These are phyloP conservation scores for Excalfactoria chinensis DNA, from an alignment of 2,113 vertebrate genomes.

Conservation along the genomic window DNA sequence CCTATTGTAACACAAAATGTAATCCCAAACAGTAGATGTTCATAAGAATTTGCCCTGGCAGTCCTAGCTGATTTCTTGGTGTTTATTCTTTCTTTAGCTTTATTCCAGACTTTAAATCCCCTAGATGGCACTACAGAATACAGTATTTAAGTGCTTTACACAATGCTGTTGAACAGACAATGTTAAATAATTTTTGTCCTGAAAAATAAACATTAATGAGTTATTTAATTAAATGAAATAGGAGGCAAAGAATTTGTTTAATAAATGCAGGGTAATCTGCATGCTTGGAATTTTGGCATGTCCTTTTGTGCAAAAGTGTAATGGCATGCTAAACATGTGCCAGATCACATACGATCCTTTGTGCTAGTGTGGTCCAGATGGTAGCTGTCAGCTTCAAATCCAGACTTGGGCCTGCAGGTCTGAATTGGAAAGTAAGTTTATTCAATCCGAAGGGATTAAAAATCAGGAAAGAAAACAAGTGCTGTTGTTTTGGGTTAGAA, in stretches of 20 bases:
- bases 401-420: slow-evolving; percentile 43
- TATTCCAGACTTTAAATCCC: slow-evolving; percentile 67
- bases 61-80: slow-evolving; percentile 39
- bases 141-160: slow-evolving; percentile 68
- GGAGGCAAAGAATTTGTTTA: slow-evolving; percentile 6
- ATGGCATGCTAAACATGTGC: background rate
- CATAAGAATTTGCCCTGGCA: slow-evolving; percentile 41
- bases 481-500: slow-evolving; percentile 27
- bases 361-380: slow-evolving; percentile 59
- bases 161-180: slow-evolving; percentile 52
- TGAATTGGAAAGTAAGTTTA: slow-evolving; percentile 58
- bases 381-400: slow-evolving; percentile 55
- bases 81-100: slow-evolving; percentile 34
- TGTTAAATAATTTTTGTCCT: slow-evolving; percentile 60
- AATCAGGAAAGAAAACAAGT: slow-evolving; percentile 44
- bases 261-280: slow-evolving; percentile 30
- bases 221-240: slow-evolving; percentile 49
- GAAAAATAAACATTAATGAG: slow-evolving; percentile 61
- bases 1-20: slow-evolving; percentile 46
- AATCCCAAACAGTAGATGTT: background rate
- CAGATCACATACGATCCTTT: slow-evolving; percentile 37
- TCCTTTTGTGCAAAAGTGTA: background rate
- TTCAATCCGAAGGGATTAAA: slow-evolving; percentile 50
- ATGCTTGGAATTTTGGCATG: slow-evolving; percentile 28
- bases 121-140: slow-evolving; percentile 85